Conservation (phyloP, 1,140 invertebrate genomes). For the Lanistes nyassanus region DNA sequence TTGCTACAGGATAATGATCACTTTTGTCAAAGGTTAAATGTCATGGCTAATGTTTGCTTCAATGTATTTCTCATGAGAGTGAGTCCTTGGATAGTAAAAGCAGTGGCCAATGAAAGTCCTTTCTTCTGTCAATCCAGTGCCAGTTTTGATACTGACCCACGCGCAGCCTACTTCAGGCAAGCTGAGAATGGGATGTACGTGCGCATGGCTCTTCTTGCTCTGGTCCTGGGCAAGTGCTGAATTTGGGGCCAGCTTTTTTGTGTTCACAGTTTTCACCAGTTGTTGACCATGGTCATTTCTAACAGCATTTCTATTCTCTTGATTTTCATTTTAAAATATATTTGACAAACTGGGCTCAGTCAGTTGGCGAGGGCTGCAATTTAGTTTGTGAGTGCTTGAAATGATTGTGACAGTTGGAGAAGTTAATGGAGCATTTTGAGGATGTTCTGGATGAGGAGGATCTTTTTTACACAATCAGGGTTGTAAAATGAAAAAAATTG, state of each 20-base stretch:
- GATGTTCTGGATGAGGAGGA: no score
- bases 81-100: no score
- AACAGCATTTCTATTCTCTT: background rate
- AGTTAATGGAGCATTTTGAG: no score
- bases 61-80: no score
- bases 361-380: no score
- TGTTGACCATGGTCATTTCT: background rate
- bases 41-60: no score
- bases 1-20: no score
- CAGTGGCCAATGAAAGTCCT: background rate
- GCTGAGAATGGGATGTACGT: slow-evolving; percentile 98
- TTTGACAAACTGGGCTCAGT: background rate
- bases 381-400: no score
- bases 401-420: no score
- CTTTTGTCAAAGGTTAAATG: no score
- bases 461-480: no score
- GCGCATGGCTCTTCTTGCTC: slow-evolving; percentile 94
- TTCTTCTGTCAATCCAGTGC: slow-evolving; percentile 64
- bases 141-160: slow-evolving; percentile 93
- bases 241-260: background rate
- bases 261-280: background rate
- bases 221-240: slow-evolving; percentile 76
- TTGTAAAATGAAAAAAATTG: no score
- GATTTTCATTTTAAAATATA: background rate
- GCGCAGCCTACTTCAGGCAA: slow-evolving; percentile 98